These are phyloP conservation scores for Antennarius striatus DNA, from an alignment of 2,113 vertebrate genomes.

Conservation along the genomic window DNA sequence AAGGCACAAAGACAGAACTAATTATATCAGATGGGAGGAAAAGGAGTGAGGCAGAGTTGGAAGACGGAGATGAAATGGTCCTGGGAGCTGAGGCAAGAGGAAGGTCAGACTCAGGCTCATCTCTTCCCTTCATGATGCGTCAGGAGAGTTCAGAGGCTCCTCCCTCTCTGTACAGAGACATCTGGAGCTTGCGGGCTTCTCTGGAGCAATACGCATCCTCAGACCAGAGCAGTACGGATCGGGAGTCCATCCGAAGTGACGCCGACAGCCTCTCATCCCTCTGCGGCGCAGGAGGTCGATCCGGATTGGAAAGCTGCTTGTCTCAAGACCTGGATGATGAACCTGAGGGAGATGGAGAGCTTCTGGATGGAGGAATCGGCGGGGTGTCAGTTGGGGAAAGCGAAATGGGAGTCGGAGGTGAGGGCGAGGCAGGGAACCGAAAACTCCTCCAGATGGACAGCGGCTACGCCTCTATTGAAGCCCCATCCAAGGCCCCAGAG, in stretches of 20 bases:
- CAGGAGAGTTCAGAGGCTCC: conserved; percentile 76
- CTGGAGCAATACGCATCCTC: conserved; percentile 91
- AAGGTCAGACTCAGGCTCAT: conserved; percentile 46
- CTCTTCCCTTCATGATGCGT: conserved; percentile 42
- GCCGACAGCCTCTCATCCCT: conserved; percentile 88
- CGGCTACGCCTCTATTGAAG: conserved; percentile 95
- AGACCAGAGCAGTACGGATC: conserved; percentile 90
- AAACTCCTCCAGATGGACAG: conserved; percentile 99
- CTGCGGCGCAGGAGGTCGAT: conserved; percentile 64
- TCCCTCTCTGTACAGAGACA: conserved; percentile 86
- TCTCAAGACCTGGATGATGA: conserved; percentile 84
- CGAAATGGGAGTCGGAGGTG: conserved; percentile 62
- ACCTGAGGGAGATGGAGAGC: conserved; percentile 67
- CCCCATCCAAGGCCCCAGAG: conserved; percentile 83
- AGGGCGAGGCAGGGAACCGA: conserved; percentile 82
- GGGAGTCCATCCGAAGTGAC: conserved; percentile 90
- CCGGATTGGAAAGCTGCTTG: conserved; percentile 73
- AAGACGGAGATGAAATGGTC: conserved; percentile 53
- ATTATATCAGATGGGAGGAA: conserved; percentile 19
- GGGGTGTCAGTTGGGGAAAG: conserved; percentile 43
- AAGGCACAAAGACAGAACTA: conserved; percentile 8
- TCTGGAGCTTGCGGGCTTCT: conserved; percentile 95
- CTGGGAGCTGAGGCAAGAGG: conserved; percentile 58
- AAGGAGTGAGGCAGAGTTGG: conserved; percentile 42
- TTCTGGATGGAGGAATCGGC: conserved; percentile 31